Evolutionary conservation across 2,113 vertebrate genomes (phyloP).

Genomic region (Ariopsis seemanni): DNA sequence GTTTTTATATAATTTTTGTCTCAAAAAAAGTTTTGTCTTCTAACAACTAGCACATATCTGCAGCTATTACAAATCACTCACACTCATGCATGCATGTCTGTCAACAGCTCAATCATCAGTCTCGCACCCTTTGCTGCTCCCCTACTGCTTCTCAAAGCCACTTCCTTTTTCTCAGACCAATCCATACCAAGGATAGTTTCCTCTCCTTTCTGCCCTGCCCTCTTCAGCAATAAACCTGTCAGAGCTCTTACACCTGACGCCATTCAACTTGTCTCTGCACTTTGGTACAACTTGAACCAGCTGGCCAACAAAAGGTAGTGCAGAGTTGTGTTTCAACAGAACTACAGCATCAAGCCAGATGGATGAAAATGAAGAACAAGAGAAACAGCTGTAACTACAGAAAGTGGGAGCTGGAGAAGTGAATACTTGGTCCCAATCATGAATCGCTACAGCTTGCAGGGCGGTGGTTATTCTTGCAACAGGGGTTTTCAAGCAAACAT

Average conservation of each 20-base stretch:
- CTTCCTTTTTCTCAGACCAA: constrained; percentile 51
- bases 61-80: neutral
- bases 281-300: constrained; percentile 12
- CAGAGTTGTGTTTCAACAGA: constrained; percentile 55
- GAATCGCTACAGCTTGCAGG: neutral
- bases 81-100: constrained; percentile 30
- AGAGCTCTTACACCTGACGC: constrained; percentile 51
- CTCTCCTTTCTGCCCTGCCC: constrained; percentile 54
- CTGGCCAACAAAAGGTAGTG: constrained; percentile 54
- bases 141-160: constrained; percentile 66
- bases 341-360: constrained; percentile 31
- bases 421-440: neutral
- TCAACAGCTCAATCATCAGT: constrained; percentile 58
- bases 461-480: neutral
- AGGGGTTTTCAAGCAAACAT: neutral
- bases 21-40: neutral
- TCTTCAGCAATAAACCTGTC: constrained; percentile 48
- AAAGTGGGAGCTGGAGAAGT: neutral
- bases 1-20: neutral
- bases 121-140: constrained; percentile 64
- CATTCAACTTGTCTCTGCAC: constrained; percentile 45
- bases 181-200: constrained; percentile 53
- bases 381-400: constrained; percentile 18
- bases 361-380: constrained; percentile 17
- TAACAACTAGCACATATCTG: neutral